Percentiles rank a stretch among this genome's conserved stretches.
These are phyloP conservation scores for Bovichtus diacanthus DNA, from an alignment of 2,797 vertebrate genomes.

Conservation along the genomic window DNA sequence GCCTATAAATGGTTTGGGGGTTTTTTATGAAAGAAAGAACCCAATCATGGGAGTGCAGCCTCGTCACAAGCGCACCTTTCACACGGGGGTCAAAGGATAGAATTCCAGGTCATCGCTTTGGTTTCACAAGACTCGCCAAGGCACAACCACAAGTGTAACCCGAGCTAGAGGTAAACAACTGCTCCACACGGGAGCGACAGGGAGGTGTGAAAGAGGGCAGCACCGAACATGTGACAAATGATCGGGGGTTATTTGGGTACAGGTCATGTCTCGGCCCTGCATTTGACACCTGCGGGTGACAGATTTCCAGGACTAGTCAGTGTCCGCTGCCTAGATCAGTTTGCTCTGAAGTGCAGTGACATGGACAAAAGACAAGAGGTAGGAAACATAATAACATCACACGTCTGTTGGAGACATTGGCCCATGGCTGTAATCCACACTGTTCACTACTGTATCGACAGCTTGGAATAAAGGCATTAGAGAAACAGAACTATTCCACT, in stretches of 20 bases:
- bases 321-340: conserved; percentile 57
- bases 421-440: conserved; percentile 16
- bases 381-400: conserved; percentile 55
- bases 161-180: conserved; percentile 74
- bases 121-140: conserved; percentile 69
- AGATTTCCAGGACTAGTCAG: conserved; percentile 55
- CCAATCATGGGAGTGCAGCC: conserved; percentile 36
- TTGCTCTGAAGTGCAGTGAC: conserved; percentile 33
- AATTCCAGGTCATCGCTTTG: conserved; percentile 75
- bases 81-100: conserved; percentile 60
- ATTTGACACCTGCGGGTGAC: conserved; percentile 74
- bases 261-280: conserved; percentile 31
- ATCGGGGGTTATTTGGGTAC: conserved; percentile 48
- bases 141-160: conserved; percentile 67
- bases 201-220: conserved; percentile 62
- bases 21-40: conserved; percentile 1
- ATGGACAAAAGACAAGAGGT: conserved; percentile 36
- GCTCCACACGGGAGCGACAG: conserved; percentile 31
- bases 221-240: conserved; percentile 48
- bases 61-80: conserved; percentile 40
- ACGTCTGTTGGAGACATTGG: neutral
- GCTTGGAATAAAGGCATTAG: neutral
- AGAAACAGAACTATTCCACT: neutral
- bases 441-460: conserved; percentile 7
- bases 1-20: neutral